These are phyloP conservation scores for Spongia lamella DNA, from an alignment of 37 sponge, comb jelly and placozoan genomes.

Conservation along the genomic window DNA sequence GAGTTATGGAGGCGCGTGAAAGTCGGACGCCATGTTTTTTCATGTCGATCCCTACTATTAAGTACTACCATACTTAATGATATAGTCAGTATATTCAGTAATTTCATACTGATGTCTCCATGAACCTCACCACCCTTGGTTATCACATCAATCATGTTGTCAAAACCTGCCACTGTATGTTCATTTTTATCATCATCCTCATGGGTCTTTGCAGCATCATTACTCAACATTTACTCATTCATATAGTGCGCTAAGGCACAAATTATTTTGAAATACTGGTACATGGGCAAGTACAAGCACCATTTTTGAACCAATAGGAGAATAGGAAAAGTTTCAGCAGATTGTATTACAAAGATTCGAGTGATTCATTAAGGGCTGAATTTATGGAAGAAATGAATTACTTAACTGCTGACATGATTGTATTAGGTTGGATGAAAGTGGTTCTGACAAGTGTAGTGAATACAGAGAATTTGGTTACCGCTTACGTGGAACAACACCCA, in stretches of 20 bases:
- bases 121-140: no score
- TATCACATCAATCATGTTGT: no score
- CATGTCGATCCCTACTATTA: no score
- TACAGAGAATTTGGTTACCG: constrained; percentile 29
- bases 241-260: background rate
- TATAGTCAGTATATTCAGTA: no score
- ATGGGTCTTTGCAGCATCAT: no score
- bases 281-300: constrained; percentile 1
- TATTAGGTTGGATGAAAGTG: constrained; percentile 56
- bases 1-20: no score
- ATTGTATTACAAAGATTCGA: constrained; percentile 6
- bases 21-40: no score
- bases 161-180: no score
- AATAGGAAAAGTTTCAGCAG: constrained; percentile 18
- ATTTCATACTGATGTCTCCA: no score
- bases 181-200: no score
- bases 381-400: constrained; percentile 38
- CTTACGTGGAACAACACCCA: constrained; percentile 31
- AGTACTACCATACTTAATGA: no score
- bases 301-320: constrained; percentile 13
- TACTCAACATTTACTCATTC: no score
- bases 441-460: constrained; percentile 11
- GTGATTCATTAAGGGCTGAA: background rate
- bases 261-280: constrained; percentile 2
- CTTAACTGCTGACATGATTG: constrained; percentile 10